phyloP scores from a whole-genome alignment of 2,888 invertebrate genomes.

The Unio pictorum region DNA sequence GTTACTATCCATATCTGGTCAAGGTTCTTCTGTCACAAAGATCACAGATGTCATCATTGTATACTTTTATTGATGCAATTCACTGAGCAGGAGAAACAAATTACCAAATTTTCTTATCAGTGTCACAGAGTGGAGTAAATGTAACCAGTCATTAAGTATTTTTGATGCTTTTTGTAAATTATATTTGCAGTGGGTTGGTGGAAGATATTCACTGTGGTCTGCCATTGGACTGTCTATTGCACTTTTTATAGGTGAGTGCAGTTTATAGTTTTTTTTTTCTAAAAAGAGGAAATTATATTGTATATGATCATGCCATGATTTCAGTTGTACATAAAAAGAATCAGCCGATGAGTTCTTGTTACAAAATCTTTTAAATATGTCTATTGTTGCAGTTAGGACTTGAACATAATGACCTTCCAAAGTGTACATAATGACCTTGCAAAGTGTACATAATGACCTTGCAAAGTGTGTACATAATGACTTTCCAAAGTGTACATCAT shows the following conservation, averaged over 20 bases:
- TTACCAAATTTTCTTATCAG: neutral
- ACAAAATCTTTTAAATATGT: too few species aligned
- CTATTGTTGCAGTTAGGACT: too few species aligned
- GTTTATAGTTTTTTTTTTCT: neutral
- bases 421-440: too few species aligned
- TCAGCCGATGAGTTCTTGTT: neutral
- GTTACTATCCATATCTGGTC: too few species aligned
- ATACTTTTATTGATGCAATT: neutral
- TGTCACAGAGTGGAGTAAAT: neutral
- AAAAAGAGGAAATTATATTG: neutral
- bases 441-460: too few species aligned
- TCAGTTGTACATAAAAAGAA: neutral
- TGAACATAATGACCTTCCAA: too few species aligned
- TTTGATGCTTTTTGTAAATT: neutral
- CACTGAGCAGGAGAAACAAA: too few species aligned
- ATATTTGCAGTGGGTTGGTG: constrained; percentile 89
- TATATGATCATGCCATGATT: neutral
- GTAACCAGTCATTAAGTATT: neutral
- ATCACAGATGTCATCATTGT: neutral
- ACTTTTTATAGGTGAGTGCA: constrained; percentile 82
- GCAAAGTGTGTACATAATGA: too few species aligned
- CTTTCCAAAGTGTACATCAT: too few species aligned
- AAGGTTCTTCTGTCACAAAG: too few species aligned
- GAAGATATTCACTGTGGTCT: constrained; percentile 97
- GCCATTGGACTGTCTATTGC: constrained; percentile 98